Percentiles rank a stretch among this genome's conserved stretches.
Evolutionary conservation across 1,140 invertebrate genomes (phyloP).

Genomic region (Mesaphorura yosii): DNA sequence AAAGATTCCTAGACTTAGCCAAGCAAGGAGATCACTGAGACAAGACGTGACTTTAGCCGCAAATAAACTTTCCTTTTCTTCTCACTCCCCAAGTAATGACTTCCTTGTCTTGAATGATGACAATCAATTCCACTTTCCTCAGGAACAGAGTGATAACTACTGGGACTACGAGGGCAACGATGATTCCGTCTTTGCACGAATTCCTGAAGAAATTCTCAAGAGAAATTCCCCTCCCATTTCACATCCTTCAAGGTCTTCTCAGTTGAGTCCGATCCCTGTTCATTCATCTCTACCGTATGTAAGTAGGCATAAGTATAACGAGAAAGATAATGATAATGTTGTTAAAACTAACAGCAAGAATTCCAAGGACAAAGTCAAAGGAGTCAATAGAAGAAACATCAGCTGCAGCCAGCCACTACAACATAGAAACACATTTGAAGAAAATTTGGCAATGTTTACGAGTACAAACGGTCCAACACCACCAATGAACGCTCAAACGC

Average conservation of each 20-base stretch:
- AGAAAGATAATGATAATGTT: too few relatives aligned
- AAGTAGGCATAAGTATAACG: too few relatives aligned
- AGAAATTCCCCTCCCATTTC: too few relatives aligned
- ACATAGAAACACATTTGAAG: neutral
- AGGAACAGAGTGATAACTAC: neutral
- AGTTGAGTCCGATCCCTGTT: too few relatives aligned
- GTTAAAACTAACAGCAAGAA: too few relatives aligned
- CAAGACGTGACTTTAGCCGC: too few relatives aligned
- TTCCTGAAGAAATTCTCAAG: constrained; percentile 23
- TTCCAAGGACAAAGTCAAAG: neutral
- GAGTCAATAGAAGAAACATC: neutral
- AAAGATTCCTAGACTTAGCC: too few relatives aligned
- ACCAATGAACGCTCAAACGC: too few relatives aligned
- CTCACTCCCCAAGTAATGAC: constrained; percentile 1
- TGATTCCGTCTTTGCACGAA: constrained; percentile 25
- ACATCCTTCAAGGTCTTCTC: too few relatives aligned
- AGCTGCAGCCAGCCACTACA: neutral
- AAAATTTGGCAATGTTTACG: neutral
- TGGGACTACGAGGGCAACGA: constrained; percentile 3
- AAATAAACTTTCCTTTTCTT: too few relatives aligned
- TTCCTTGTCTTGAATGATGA: neutral
- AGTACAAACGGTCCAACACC: neutral
- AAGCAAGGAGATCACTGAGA: neutral
- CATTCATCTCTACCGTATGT: too few relatives aligned
- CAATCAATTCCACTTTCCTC: neutral